Base-by-base conservation (phyloP, 2,113 vertebrate genomes). In the Anguilla japonica region DNA sequence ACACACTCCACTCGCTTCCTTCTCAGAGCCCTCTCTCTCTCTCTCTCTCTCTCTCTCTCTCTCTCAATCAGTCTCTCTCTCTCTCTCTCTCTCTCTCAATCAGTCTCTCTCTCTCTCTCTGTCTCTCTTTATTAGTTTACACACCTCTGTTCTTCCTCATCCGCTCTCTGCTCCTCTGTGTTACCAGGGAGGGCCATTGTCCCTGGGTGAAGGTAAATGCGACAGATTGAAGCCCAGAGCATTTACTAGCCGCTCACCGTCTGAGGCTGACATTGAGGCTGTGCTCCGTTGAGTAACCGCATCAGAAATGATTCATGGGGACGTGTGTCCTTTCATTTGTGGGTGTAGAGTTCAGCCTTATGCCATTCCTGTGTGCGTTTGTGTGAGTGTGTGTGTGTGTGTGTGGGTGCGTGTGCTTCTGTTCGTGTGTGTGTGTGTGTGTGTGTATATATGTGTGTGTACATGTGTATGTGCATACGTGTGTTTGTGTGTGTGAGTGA, bases 381-480 rank as follows among this genome's bases (percentile, higher is more conserved):
- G 40, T 84, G 39, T 67, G 53, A 11, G 81, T 22, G 20, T 53
- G 50, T 63, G 60, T 63, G 60, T 26, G 60, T 26, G 60, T 26
- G 60, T 53, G 22, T 53, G 34, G 34, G 34, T 34, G 34, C 34
- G 34, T 34, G 34, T 34, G 34, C 34, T 34, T 34, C 34, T 34
- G 34, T 34, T 34, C 34, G 34, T 34, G 34, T 34, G 34, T 34
- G 34, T 34, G 34, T 34, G 1, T 34, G 81, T 78, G 34, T 34
- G 34, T 34, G 34, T 34, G 1, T 34, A 43, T 78, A 60, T 53
- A 60, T 46, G 40, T 53, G 82, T 79, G 81, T 57, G 71, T 79
- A 15, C 50, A 41, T 79, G 84, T 85, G 84, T 46, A 22, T 82
- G 43, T 91, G 92, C 92, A 90, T 93, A 91, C 75, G 88, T 86